These are phyloP conservation scores for Platyura marginata DNA, from an alignment of 1,140 invertebrate genomes.

Conservation along the genomic window DNA sequence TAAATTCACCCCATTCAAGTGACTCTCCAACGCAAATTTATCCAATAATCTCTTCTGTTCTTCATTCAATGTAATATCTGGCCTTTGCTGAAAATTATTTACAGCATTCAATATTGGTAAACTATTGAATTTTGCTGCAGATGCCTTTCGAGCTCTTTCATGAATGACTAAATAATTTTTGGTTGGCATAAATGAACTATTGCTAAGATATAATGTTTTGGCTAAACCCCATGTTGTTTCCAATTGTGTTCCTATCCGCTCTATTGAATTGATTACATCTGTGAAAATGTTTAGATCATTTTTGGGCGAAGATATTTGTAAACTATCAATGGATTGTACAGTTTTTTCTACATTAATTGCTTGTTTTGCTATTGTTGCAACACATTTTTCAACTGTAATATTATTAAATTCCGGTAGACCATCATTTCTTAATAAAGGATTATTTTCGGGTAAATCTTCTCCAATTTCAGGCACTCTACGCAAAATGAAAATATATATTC, in stretches of 20 bases:
- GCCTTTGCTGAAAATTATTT: constrained; percentile 25
- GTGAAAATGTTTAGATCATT: constrained; percentile 35
- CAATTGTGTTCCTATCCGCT: constrained; percentile 47
- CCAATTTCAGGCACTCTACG: constrained; percentile 79
- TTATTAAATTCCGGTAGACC: constrained; percentile 61
- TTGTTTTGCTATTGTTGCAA: constrained; percentile 62
- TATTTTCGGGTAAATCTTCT: constrained; percentile 52
- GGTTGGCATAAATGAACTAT: constrained; percentile 57
- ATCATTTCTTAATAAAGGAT: constrained; percentile 50
- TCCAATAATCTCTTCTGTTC: constrained; percentile 50
- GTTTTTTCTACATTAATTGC: constrained; percentile 65
- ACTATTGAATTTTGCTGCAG: constrained; percentile 44
- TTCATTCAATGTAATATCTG: constrained; percentile 35
- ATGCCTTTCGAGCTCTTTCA: constrained; percentile 43
- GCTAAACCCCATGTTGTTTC: constrained; percentile 73
- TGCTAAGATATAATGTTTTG: constrained; percentile 65
- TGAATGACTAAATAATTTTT: constrained; percentile 56
- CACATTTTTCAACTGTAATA: constrained; percentile 64
- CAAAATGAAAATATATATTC: background rate
- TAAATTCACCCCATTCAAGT: constrained; percentile 52
- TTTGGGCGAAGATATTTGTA: constrained; percentile 22
- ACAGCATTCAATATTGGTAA: constrained; percentile 45
- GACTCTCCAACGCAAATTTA: constrained; percentile 65
- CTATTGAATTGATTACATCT: constrained; percentile 58
- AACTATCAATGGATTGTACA: constrained; percentile 27